Conservation (phyloP, 1,140 invertebrate genomes). For the Diachasmimorpha longicaudata region DNA sequence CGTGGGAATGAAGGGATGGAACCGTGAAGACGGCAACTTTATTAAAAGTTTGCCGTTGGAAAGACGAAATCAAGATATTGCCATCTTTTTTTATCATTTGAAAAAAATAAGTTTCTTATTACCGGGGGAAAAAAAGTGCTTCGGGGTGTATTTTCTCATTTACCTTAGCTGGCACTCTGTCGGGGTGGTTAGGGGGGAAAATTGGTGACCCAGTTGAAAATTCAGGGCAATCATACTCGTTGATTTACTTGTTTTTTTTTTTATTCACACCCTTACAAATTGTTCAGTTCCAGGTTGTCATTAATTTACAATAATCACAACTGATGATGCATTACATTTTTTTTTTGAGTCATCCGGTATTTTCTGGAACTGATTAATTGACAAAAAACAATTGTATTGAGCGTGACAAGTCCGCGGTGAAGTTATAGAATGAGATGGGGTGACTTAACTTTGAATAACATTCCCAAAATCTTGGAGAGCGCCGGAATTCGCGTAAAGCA, state of each 20-base stretch:
- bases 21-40: slow-evolving; percentile 38
- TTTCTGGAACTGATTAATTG: no score
- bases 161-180: not conserved
- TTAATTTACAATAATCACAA: no score
- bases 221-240: not conserved
- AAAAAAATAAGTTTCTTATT: slow-evolving; percentile 43
- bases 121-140: slow-evolving; percentile 10
- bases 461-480: no score
- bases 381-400: no score
- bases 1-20: not conserved
- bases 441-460: no score
- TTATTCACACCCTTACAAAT: not conserved
- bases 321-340: no score
- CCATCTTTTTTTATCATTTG: slow-evolving; percentile 40
- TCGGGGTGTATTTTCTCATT: slow-evolving; percentile 25
- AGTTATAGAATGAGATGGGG: no score
- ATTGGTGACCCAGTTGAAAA: slow-evolving; percentile 7
- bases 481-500: no score
- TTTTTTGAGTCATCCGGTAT: no score
- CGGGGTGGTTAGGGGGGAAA: not conserved
- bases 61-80: slow-evolving; percentile 51
- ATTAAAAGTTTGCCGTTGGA: slow-evolving; percentile 52
- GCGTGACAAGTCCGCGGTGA: no score
- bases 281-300: not conserved
- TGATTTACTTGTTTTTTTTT: not conserved